Evolutionary conservation across 1,140 invertebrate genomes (phyloP), one percentile per base, ranked within the genome.

Genomic region (Brachionus asplanchnoidis): DNA sequence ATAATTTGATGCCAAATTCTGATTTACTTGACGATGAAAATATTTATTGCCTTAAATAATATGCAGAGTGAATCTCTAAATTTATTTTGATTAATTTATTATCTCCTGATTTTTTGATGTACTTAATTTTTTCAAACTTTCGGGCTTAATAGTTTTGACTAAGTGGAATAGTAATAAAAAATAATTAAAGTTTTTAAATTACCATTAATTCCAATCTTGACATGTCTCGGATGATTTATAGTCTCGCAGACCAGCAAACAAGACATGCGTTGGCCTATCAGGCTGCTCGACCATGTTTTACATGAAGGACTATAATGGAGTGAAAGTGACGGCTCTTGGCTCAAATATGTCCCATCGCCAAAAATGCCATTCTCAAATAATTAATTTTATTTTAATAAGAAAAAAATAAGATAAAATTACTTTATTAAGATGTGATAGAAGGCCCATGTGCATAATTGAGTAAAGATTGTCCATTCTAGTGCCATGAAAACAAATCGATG

Each of bases 381-480:
- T 40, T 73, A 89, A 89, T 32, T 70, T 32, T 42, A 70, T 32
- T 46, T 17, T 50, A 32, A 73, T 44, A 6, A 23, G 0, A 36
- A 23, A 73, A 44, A 17, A 28, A 12, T 8, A 79, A 83, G 83
- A 85, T 50, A 26, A 12, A 9, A 85, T 87, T 90, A 94, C 93
- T 90, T 94, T 94, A 88, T 93, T 94, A 89, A 94, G 91, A 88
- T 93, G 93, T 86, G 93, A 92, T 86, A 94, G 93, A 80, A 95
- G 89, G 36, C 94, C 94, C 89, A 93, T 92, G 88, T 94, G 92
- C 46, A 94, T 88, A 85, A 95, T 94, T 0, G 94, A 94, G 90
- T 94, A 93, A 88, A 94, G 94, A 89, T 94, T 94, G 88, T 94
- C 93, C 79, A 94, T 88, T 85, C 93, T 90, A 88, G 93, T 94